These are phyloP conservation scores for Phrynocephalus versicolor DNA, from an alignment of 2,113 vertebrate genomes.

Conservation along the genomic window DNA sequence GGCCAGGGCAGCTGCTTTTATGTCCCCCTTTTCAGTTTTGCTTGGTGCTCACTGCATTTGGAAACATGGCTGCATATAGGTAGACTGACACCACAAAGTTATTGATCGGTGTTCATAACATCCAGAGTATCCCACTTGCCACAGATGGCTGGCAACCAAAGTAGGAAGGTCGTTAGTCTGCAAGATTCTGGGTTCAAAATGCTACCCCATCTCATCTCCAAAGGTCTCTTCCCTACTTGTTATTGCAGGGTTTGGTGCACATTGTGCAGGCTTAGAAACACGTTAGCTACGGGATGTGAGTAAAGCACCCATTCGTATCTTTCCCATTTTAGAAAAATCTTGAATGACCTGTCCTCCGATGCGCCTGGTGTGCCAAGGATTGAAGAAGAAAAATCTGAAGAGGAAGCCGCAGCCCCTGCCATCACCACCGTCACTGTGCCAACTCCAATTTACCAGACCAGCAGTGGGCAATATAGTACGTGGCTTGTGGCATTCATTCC, in stretches of 20 bases:
- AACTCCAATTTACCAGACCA: constrained; percentile 98
- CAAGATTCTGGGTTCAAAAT: no score
- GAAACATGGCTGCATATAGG: not conserved
- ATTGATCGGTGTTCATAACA: not conserved
- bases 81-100: not conserved
- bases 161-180: no score
- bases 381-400: constrained; percentile 98
- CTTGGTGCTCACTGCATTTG: not conserved
- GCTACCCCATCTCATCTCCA: not conserved
- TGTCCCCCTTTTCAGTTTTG: no score
- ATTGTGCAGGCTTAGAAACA: constrained; percentile 21
- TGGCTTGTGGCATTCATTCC: constrained; percentile 67
- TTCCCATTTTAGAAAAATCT: constrained; percentile 90
- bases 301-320: constrained; percentile 60
- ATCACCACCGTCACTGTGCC: constrained; percentile 98
- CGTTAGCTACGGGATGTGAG: constrained; percentile 43
- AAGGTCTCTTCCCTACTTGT: constrained; percentile 34
- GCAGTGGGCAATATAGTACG: constrained; percentile 99
- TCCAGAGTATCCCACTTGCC: not conserved
- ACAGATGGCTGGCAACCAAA: no score
- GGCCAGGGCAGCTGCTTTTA: not conserved
- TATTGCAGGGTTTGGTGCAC: constrained; percentile 39
- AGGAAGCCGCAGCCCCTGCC: constrained; percentile 89
- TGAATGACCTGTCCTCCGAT: constrained; percentile 97
- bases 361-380: constrained; percentile 93